Conservation (phyloP, 2,113 vertebrate species). For the Dasyprocta punctata region DNA sequence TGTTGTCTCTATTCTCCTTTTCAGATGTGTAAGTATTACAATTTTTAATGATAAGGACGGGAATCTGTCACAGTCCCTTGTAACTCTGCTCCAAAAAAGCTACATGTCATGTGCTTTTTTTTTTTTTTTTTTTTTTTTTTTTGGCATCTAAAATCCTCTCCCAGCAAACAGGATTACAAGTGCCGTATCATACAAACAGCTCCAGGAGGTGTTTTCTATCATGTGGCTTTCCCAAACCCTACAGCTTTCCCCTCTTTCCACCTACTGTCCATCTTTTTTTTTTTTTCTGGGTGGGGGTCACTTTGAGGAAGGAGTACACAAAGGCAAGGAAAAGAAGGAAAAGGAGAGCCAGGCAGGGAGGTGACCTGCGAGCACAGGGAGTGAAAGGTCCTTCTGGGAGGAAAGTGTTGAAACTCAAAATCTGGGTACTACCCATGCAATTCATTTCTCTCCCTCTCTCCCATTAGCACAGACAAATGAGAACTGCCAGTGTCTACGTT, state of each 20-base stretch:
- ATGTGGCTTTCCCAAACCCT: rapidly evolving
- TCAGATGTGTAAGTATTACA: background rate
- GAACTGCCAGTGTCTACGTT: background rate
- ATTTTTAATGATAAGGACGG: background rate
- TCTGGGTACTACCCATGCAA: background rate
- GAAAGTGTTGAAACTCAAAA: background rate
- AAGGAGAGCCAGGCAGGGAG: background rate
- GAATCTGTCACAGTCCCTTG: background rate
- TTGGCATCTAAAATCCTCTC: background rate
- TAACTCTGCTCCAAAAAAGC: background rate
- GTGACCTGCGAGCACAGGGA: rapidly evolving
- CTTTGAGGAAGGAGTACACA: background rate
- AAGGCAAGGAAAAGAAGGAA: background rate
- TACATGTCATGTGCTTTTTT: background rate
- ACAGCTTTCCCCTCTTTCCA: background rate
- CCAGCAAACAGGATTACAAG: slow-evolving; percentile 50
- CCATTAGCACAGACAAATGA: slow-evolving; percentile 21
- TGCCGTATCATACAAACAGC: rapidly evolving
- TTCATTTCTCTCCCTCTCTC: slow-evolving; percentile 33
- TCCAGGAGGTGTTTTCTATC: rapidly evolving
- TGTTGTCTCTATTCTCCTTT: background rate
- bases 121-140: too few relatives aligned
- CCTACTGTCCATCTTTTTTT: background rate
- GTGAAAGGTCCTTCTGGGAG: background rate
- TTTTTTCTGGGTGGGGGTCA: background rate